Percentiles rank a stretch among this genome's conserved stretches.
Evolutionary conservation across 2,888 invertebrate species (phyloP).

Genomic region (Cetonia aurata): DNA sequence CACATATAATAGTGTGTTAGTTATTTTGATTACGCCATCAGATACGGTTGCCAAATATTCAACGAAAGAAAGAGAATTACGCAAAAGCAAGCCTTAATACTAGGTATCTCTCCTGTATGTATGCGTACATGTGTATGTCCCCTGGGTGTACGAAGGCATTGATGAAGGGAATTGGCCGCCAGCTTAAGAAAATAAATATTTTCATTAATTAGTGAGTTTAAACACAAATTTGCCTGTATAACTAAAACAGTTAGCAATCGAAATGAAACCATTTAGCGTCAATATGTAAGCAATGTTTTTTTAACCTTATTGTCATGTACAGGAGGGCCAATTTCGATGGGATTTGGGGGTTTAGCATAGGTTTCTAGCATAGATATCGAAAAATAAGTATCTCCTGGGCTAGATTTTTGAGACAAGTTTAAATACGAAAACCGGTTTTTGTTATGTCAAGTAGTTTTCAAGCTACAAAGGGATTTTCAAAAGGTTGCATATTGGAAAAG

Average conservation of each 20-base stretch:
- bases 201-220: constrained; percentile 53
- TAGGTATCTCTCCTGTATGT: constrained; percentile 49
- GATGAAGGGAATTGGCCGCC: constrained; percentile 86
- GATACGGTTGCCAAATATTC: constrained; percentile 13
- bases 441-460: too few species aligned
- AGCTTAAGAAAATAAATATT: constrained; percentile 70
- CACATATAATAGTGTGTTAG: background rate
- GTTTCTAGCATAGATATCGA: too few species aligned
- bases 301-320: background rate
- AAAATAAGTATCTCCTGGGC: too few species aligned
- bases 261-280: constrained; percentile 22
- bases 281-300: too few species aligned
- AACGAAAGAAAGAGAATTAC: constrained; percentile 56
- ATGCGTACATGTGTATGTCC: constrained; percentile 90
- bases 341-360: too few species aligned
- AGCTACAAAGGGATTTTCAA: too few species aligned
- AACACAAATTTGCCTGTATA: constrained; percentile 9
- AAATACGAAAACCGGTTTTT: too few species aligned
- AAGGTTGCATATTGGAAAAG: too few species aligned
- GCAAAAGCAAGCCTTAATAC: constrained; percentile 48
- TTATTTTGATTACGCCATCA: background rate
- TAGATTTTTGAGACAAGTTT: too few species aligned
- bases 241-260: constrained; percentile 17
- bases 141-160: constrained; percentile 85
- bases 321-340: too few species aligned